Base-by-base conservation (phyloP, 2,113 vertebrate genomes). In the Micromys minutus region DNA sequence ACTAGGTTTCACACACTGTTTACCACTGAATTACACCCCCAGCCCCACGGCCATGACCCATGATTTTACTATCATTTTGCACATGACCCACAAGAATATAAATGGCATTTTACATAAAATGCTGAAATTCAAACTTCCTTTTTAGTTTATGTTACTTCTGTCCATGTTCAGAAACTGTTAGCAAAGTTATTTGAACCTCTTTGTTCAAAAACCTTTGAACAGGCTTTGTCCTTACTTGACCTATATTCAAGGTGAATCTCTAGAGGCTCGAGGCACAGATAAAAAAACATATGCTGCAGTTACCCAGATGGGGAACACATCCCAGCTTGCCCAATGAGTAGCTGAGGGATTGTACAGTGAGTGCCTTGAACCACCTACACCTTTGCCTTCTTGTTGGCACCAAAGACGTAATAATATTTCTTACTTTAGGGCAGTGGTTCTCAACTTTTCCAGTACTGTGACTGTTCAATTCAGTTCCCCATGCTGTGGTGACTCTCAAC, bases 391-490 rank as follows among this genome's bases (percentile, higher is more conserved):
- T 19, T 7, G 5, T 45, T 39, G 24, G 39, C 15, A 21, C 45
- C 0, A 0, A 26, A 52, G 63, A 34, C 11, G 19, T 24, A 6
- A 42, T 31, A 0, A 5, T 15, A 12, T 47, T 8, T 7, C 19
- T 85, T 26, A 39, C 47, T 24, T 52, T 7, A 21, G 17, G 71
- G 71, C n/a, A 42, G n/a, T 11, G 21, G n/a, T 42, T 74, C 19
- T 74, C 71, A 74, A 22, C 71, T 22, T 74, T 39, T 22, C 71
- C 9, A 42, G 24, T 21, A 21, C 19, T 22, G n/a, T 39, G 19
- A 74, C 71, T 16, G 0, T 42, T 10, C 42, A 42, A 42, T 42
- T 21, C 21, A 42, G n/a, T 39, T 24, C 21, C n/a, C 21, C n/a
- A 39, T 74, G 71, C 42, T 74, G 71, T 74, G 34, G 5, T 71